These are phyloP conservation scores for Acomys russatus DNA, from an alignment of 2,797 vertebrate genomes.

Conservation along the genomic window DNA sequence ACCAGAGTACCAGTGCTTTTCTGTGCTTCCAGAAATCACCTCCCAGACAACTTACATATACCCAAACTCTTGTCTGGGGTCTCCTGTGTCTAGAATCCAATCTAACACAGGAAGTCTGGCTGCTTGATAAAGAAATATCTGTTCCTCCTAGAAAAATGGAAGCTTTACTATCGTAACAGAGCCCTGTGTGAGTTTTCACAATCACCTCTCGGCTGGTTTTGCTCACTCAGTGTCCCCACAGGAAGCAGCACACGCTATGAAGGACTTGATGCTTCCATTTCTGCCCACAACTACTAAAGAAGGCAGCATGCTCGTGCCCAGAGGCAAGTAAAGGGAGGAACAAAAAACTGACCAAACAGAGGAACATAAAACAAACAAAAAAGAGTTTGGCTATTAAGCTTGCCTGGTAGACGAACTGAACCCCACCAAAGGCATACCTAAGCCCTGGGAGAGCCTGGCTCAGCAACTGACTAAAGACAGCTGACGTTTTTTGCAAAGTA, in stretches of 20 bases:
- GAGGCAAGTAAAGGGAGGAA: slow-evolving; percentile 47
- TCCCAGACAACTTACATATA: slow-evolving; percentile 6
- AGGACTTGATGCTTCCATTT: slow-evolving; percentile 1
- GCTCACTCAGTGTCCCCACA: slow-evolving; percentile 9
- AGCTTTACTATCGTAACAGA: background rate
- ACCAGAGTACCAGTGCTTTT: background rate
- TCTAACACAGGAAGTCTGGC: slow-evolving; percentile 32
- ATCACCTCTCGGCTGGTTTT: slow-evolving; percentile 26
- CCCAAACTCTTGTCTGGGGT: slow-evolving; percentile 3
- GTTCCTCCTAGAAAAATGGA: slow-evolving; percentile 54
- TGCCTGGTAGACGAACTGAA: background rate
- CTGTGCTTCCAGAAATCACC: background rate
- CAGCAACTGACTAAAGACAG: slow-evolving; percentile 27
- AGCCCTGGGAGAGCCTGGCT: background rate
- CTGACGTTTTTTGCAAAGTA: background rate
- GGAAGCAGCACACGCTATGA: slow-evolving; percentile 25
- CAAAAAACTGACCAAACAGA: slow-evolving; percentile 22
- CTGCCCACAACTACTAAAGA: background rate
- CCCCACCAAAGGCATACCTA: background rate
- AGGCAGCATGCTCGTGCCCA: background rate
- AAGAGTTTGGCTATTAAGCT: slow-evolving; percentile 7
- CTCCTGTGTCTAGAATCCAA: slow-evolving; percentile 47
- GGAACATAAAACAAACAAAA: slow-evolving; percentile 35
- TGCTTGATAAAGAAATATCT: slow-evolving; percentile 32
- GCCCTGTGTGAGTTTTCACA: background rate